Base-by-base conservation (phyloP, 1,140 invertebrate genomes). In the Conus ventricosus region DNA sequence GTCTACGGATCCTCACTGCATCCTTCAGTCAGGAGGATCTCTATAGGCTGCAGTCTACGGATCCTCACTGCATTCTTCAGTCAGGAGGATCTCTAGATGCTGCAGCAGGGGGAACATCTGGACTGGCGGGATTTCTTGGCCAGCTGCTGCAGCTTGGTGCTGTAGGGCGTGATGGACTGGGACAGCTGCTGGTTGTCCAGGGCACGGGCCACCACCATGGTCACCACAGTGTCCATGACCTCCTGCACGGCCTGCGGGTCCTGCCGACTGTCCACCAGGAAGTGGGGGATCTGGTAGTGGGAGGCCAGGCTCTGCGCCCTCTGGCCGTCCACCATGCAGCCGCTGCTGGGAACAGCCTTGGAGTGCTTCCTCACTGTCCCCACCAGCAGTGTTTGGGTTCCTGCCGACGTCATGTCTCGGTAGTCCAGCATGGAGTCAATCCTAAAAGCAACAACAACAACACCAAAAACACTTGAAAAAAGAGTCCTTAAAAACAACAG, bases 151-250 rank as follows among this genome's bases (percentile, higher is more conserved):
- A 76, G 63, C 67, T 8, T 76, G 83, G 53, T 88, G 23, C 25
- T 55, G 53, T 85, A 23, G 11, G 87, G 87, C 53, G 67, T 82
- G 57, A 88, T 88, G 51, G 82, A 67, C n/a, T 76, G n/a, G 1
- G 82, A 88, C 63, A 76, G 54, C 51, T 84, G 39, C 11, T 75
- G 20, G 67, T 85, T 71, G n/a, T 85, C 23, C 23, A 39, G 17
- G 55, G 87, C 87, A 27, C 53, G 67, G 63, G 25, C 39, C 84
- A 89, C 71, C 23, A 89, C 67, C 53, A 89, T 23, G 25, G 75
- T 57, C 53, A 89, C 83, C 75, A 89, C 23, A 7, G n/a, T 82
- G 75, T 85, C n/a, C 63, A 86, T 63, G 3, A 81, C 84, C 23
- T 55, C 7, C 7, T 63, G 15, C 23, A 89, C n/a, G 57, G 8